Base-by-base conservation (phyloP, 1,140 invertebrate genomes). In the Dendroctonus valens region DNA sequence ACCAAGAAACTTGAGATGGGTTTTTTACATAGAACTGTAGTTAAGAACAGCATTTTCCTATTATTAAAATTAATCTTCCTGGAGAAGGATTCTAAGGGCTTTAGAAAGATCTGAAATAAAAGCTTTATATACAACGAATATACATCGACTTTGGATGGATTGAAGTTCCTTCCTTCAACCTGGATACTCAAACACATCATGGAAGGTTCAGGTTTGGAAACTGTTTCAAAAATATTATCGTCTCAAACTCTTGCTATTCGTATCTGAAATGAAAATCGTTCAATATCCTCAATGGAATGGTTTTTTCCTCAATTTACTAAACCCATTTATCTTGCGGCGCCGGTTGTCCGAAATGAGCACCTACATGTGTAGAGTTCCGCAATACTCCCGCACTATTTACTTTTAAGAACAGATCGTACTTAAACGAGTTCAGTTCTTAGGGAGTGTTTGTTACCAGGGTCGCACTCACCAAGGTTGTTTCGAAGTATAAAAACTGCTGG, bases 381-480 rank as follows among this genome's bases (percentile, higher is more conserved):
- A 59, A 65, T 60, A 67, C 57, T 60, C 65, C 65, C 65, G 65
- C 65, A 60, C 65, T 60, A 59, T 67, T 67, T 59, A 52, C 54
- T 51, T 63, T 67, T 46, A 67, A 67, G 57, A 67, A 60, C 41
- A 15, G 58, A 60, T 51, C 46, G 50, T 65, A 57, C 49, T 15
- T 39, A 37, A 59, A 52, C 55, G 48, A 40, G 58, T 53, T 60
- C 26, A 40, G 39, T 54, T 59, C 58, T 60, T 60, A 60, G 57
- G 65, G 65, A 60, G 65, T 67, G 65, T 48, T 55, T 64, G 49
- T 48, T 59, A 14, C 58, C 65, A 67, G 55, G 65, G 65, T 67
- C 65, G 55, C 48, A 59, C 26, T 60, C 49, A 26, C 50, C 65
- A 67, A 67, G 65, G 65, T 58, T 67, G 65, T 44, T 39, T 39